Conservation (phyloP, 2,797 vertebrate genomes). For the Dryobates pubescens region DNA sequence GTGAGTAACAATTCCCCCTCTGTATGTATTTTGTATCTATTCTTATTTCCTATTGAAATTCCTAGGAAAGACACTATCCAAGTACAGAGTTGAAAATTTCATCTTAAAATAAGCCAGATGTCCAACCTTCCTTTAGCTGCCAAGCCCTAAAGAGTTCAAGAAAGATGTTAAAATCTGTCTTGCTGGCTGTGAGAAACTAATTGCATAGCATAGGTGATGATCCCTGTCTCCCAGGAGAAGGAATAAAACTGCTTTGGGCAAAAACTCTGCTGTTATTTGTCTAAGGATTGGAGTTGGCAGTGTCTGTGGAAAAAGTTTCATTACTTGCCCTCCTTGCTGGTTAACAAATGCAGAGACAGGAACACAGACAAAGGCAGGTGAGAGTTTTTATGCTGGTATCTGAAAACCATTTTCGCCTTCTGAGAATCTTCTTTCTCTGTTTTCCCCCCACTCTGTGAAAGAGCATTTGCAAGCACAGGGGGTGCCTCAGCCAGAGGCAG, state of each 20-base stretch:
- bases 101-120: conserved; percentile 75
- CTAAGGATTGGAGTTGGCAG: conserved; percentile 56
- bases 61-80: conserved; percentile 64
- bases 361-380: conserved; percentile 16
- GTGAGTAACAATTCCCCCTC: conserved; percentile 46
- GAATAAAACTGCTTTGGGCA: conserved; percentile 63
- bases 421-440: background rate
- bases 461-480: background rate
- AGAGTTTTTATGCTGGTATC: background rate
- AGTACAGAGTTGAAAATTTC: conserved; percentile 61
- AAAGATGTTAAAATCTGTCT: conserved; percentile 71
- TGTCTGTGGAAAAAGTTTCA: conserved; percentile 52
- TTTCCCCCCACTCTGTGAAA: background rate
- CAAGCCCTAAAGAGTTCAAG: conserved; percentile 68
- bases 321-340: conserved; percentile 52
- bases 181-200: conserved; percentile 72
- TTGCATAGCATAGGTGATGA: conserved; percentile 71
- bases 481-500: background rate
- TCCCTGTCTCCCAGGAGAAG: conserved; percentile 71
- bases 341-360: conserved; percentile 46
- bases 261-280: conserved; percentile 68
- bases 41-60: conserved; percentile 72
- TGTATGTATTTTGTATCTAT: conserved; percentile 66
- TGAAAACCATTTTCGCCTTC: conserved; percentile 10
- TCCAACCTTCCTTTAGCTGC: conserved; percentile 65